Evolutionary conservation across 2,113 vertebrate species (phyloP), one percentile per base, ranked within the genome.

Genomic region (Aspidoscelis tigris): DNA sequence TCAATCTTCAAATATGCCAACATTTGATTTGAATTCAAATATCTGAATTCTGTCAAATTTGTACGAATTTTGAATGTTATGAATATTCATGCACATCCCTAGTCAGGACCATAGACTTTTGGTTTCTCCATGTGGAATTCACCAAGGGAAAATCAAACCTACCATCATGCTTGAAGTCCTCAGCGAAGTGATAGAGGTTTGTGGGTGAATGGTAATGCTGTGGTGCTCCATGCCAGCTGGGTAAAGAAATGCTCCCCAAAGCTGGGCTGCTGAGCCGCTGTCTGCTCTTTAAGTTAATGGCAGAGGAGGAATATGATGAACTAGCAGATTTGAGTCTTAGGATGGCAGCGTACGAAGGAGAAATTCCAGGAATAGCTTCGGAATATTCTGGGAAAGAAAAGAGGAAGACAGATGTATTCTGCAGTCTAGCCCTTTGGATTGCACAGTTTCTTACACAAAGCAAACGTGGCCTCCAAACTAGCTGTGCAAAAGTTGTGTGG

Each of bases 141-240:
- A 11, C 9, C 68, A 69, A 69, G 68, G 26, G 22, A 22, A 66
- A 82, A 70, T 1, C 6, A 14, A 12, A 92, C 96, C 95, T 95
- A 98, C 98, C 98, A 92, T 97, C 97, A 72, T 96, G 97, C 90
- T 94, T 95, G 93, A 96, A 96, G 87, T 96, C 95, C 91, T 99
- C 98, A 88, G 97, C 96, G 88, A 97, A 96, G 65, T 97, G 93
- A 69, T 96, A 94, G 82, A 96, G 95, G 47, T 95, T 96, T 91
- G 96, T 91, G 9, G 97, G 95, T 41, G 95, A 95, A 83, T 93
- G 92, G 74, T 96, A 96, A 74, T 96, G 96, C 68, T 96, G 96
- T 78, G 95, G 92, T 33, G 95, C 88, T 50, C 94, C 96, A 88
- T 96, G 93, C 98, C 97, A 98, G 79, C 94, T 96, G 3, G 96